Conservation (phyloP, 2,113 vertebrate genomes). For the Elachura formosa region DNA sequence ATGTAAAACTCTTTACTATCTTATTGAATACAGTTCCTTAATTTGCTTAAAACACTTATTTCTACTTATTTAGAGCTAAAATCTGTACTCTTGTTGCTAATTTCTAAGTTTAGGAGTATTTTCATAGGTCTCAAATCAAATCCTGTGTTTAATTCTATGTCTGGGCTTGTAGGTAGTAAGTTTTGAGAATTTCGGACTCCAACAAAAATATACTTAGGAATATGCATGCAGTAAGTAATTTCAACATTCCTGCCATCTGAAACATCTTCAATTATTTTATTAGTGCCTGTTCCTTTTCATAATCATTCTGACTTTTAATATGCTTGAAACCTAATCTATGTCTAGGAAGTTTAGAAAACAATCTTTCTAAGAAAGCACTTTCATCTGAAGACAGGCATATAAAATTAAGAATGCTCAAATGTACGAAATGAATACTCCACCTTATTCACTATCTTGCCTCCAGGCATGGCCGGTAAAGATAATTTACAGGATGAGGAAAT, state of each 20-base stretch:
- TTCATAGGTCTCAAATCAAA: too few relatives aligned
- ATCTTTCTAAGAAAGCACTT: not conserved
- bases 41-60: too few relatives aligned
- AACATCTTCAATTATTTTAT: not conserved
- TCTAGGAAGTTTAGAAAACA: constrained; percentile 9
- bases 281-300: not conserved
- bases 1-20: too few relatives aligned
- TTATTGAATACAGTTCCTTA: too few relatives aligned
- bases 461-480: not conserved
- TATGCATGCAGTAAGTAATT: not conserved
- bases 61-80: too few relatives aligned
- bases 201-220: not conserved
- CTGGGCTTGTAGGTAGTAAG: too few relatives aligned
- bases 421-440: not conserved
- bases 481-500: constrained; percentile 33
- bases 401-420: not conserved
- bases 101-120: too few relatives aligned
- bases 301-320: not conserved
- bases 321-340: not conserved
- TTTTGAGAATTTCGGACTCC: too few relatives aligned
- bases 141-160: too few relatives aligned
- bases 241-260: not conserved
- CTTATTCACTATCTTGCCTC: constrained; percentile 21
- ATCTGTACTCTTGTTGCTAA: too few relatives aligned
- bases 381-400: constrained; percentile 21